These are phyloP conservation scores for Bemisia tabaci DNA, from an alignment of 1,140 invertebrate genomes.

Conservation along the genomic window DNA sequence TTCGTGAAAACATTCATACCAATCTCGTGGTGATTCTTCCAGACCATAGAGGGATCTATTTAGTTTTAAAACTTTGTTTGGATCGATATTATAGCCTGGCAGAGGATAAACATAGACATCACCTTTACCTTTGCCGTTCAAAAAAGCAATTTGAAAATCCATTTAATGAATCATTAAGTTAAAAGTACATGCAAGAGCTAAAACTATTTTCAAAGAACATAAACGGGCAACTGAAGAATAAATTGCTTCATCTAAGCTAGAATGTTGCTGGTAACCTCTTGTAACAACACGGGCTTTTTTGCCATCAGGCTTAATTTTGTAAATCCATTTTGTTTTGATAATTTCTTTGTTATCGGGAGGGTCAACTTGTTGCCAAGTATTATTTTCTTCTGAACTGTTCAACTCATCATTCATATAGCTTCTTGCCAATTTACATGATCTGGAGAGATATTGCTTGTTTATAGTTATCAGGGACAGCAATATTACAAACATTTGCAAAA, in stretches of 20 bases:
- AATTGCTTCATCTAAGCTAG: constrained; percentile 1
- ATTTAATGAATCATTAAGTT: too few relatives aligned
- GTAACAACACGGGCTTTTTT: constrained; percentile 8
- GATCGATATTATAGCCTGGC: too few relatives aligned
- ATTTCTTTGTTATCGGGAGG: too few relatives aligned
- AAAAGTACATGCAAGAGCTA: too few relatives aligned
- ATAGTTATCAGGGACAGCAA: constrained; percentile 10
- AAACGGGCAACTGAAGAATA: constrained; percentile 4
- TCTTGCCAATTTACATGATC: constrained; percentile 19
- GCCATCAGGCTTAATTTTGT: too few relatives aligned
- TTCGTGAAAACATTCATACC: background rate
- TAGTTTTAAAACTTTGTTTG: too few relatives aligned
- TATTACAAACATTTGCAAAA: too few relatives aligned
- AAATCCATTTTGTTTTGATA: too few relatives aligned
- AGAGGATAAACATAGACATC: too few relatives aligned
- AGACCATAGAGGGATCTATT: constrained; percentile 4
- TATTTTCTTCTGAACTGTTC: background rate
- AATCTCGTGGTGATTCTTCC: constrained; percentile 1
- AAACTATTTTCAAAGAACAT: too few relatives aligned
- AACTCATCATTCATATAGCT: constrained; percentile 17
- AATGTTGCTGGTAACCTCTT: constrained; percentile 5
- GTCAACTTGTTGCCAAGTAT: too few relatives aligned
- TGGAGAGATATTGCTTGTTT: constrained; percentile 15
- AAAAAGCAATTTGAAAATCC: too few relatives aligned
- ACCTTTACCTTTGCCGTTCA: background rate